Base-by-base conservation (phyloP, 2,888 invertebrate genomes). In the Leptinotarsa haldemani region DNA sequence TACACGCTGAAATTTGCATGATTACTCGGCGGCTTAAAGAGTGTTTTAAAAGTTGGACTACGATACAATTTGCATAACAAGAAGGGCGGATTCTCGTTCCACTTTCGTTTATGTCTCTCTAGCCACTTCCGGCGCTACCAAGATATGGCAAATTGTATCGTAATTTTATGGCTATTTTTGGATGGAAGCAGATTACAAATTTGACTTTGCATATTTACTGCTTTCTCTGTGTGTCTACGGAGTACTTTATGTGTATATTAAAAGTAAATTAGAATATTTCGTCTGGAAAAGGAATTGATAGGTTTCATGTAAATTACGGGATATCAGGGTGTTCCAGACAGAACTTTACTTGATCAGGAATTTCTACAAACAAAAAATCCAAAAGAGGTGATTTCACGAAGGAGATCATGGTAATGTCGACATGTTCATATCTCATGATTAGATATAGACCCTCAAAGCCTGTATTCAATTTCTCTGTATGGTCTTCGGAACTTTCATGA, bases 61-160 rank as follows among this genome's bases (percentile, higher is more conserved):
- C 85, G 85, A 84, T 85, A 82, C 84, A 84, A 86, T 87, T 87
- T 87, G 84, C 86, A 87, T 87, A 85, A 86, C 84, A 85, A 85
- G 84, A 80, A 83, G 84, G 82, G 82, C 80, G 80, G 82, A 82
- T 77, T 71, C 81, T 74, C 80, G 79, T 80, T 74, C 84, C 82
- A 84, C 85, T 85, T 82, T 84, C 83, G 83, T 83, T 84, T 84
- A 85, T 84, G 83, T 84, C 85, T 83, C 82, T 84, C 82, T 83
- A 83, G 83, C 84, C 83, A 84, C 82, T 83, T 82, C 70, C 68
- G 70, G 79, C 78, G 80, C 81, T 78, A 78, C 70, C 77, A 75
- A 84, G 84, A 84, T 84, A 84, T 82, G 80, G 78, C 82, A 84
- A 85, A 85, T 85, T 84, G 84, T 85, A 84, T 84, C 82, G 84